These are phyloP conservation scores for Pogonomyrmex californicus DNA, from an alignment of 1,140 invertebrate species.

Conservation along the genomic window DNA sequence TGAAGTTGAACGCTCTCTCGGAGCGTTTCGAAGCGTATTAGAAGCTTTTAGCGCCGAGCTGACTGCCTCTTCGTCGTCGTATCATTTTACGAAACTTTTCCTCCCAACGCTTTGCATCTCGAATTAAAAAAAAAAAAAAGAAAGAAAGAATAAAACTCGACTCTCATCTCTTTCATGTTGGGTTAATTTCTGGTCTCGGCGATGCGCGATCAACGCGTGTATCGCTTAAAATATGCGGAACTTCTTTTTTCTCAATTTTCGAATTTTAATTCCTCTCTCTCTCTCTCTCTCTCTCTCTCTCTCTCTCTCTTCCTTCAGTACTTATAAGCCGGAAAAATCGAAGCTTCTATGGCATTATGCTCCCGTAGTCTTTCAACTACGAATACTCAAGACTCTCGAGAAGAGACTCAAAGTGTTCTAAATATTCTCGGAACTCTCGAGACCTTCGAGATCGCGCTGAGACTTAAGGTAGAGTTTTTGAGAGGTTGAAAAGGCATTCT, in stretches of 20 bases:
- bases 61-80: constrained; percentile 26
- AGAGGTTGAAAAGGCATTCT: constrained; percentile 9
- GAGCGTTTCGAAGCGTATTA: constrained; percentile 62
- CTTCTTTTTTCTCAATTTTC: background rate
- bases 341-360: constrained; percentile 4
- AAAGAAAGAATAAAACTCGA: background rate
- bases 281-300: background rate
- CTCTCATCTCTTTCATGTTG: background rate
- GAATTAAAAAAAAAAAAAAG: background rate
- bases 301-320: no score
- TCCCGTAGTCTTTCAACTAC: background rate
- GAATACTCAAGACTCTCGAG: background rate
- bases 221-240: background rate
- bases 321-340: background rate
- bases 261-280: background rate
- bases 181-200: background rate
- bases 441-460: constrained; percentile 4
- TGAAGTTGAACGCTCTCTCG: constrained; percentile 54
- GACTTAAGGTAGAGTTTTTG: constrained; percentile 27
- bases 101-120: background rate
- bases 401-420: background rate
- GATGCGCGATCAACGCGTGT: background rate
- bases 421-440: constrained; percentile 44
- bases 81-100: constrained; percentile 44
- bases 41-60: constrained; percentile 69